These are phyloP conservation scores for Peromyscus eremicus DNA, from an alignment of 2,797 vertebrate species.

Conservation along the genomic window DNA sequence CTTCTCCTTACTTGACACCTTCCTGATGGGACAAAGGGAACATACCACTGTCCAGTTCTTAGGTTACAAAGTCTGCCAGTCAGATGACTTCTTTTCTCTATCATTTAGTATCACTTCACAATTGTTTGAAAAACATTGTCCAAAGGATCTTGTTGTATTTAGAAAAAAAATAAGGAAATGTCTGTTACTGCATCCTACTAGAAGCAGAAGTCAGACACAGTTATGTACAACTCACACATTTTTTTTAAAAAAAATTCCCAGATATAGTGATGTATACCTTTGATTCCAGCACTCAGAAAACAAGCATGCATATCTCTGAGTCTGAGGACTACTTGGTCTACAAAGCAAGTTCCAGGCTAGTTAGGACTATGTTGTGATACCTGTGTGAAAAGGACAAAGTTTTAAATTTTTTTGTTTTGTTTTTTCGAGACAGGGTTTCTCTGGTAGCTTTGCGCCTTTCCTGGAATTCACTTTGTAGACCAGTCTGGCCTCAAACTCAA, in stretches of 20 bases:
- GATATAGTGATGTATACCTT: too few relatives aligned
- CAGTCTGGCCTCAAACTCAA: too few relatives aligned
- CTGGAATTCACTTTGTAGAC: too few relatives aligned
- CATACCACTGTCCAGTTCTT: not conserved
- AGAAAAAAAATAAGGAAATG: not conserved
- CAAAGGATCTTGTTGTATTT: not conserved
- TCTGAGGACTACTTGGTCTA: not conserved
- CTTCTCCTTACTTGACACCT: not conserved
- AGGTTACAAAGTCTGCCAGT: not conserved
- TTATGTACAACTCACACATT: not conserved
- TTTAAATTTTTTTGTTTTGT: not conserved
- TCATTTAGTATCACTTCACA: not conserved
- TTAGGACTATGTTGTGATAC: not conserved
- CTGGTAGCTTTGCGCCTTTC: too few relatives aligned
- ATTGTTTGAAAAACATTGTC: not conserved
- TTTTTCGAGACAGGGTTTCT: too few relatives aligned
- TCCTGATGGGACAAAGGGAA: not conserved
- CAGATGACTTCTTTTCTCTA: not conserved
- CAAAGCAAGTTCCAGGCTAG: not conserved
- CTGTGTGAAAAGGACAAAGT: not conserved
- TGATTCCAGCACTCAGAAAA: not conserved
- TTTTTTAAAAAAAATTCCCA: too few relatives aligned
- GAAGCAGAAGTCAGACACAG: not conserved
- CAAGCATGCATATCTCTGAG: too few relatives aligned
- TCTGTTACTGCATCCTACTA: not conserved